Conservation (phyloP, 2,113 vertebrate species). For the Nerophis ophidion region DNA sequence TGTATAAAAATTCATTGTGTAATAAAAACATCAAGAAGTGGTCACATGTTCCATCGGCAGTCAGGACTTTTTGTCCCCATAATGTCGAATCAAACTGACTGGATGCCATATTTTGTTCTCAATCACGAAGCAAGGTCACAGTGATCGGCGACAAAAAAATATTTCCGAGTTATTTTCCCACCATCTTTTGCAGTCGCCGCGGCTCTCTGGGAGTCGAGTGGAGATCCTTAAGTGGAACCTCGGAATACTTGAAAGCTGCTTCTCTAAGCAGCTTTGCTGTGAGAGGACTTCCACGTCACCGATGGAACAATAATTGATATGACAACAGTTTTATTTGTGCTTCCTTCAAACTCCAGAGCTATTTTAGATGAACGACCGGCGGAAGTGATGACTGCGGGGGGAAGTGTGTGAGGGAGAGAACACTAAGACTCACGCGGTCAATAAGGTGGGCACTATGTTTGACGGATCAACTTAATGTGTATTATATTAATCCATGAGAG, state of each 20-base stretch:
- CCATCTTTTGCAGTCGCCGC: slow-evolving; percentile 37
- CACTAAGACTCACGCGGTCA: too few relatives aligned
- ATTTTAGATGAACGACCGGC: slow-evolving; percentile 26
- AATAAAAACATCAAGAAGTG: too few relatives aligned
- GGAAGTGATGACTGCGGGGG: neutral
- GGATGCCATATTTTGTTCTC: neutral
- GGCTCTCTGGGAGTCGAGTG: slow-evolving; percentile 56
- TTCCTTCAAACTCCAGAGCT: slow-evolving; percentile 36
- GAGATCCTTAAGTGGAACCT: slow-evolving; percentile 58
- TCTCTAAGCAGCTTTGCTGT: slow-evolving; percentile 70
- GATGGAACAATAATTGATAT: slow-evolving; percentile 72
- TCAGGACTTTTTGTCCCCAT: too few relatives aligned
- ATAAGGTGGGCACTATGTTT: too few relatives aligned
- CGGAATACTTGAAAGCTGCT: slow-evolving; percentile 61
- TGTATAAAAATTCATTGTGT: too few relatives aligned
- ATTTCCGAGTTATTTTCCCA: slow-evolving; percentile 33
- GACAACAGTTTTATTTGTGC: slow-evolving; percentile 71
- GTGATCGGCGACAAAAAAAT: slow-evolving; percentile 19
- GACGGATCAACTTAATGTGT: too few relatives aligned
- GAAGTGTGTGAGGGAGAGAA: slow-evolving; percentile 1
- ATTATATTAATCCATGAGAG: too few relatives aligned
- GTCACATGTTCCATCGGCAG: too few relatives aligned
- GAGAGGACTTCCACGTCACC: slow-evolving; percentile 68
- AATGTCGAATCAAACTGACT: neutral
- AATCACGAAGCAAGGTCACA: neutral